Conservation (phyloP, 1,140 invertebrate genomes). For the Nasonia longicornis region DNA sequence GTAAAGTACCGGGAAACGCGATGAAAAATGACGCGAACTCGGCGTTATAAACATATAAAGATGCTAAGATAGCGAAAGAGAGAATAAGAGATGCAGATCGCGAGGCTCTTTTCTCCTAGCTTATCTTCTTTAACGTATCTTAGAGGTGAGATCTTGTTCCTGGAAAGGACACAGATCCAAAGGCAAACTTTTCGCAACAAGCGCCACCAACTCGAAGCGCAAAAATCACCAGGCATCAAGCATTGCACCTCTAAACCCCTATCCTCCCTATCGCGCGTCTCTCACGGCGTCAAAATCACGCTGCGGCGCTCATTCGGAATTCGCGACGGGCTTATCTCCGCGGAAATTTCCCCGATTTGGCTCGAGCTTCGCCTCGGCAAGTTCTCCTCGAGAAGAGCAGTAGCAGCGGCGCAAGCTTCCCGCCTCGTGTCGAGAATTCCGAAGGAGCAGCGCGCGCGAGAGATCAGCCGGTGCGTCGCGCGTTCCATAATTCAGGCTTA, state of each 20-base stretch:
- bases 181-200: not conserved
- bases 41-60: conserved; percentile 26
- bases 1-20: not conserved
- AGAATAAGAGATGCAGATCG: not conserved
- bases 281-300: conserved; percentile 13
- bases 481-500: conserved; percentile 58
- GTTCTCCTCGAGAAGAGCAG: conserved; percentile 13
- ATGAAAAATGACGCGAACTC: conserved; percentile 26
- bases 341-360: conserved; percentile 39
- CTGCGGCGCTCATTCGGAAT: conserved; percentile 23
- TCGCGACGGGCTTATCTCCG: conserved; percentile 27
- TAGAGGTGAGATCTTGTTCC: too few relatives aligned
- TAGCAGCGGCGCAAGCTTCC: not conserved
- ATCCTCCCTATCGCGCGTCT: not conserved
- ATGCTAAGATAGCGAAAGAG: conserved; percentile 4
- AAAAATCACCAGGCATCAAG: not conserved
- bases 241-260: not conserved
- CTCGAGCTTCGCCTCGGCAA: conserved; percentile 1
- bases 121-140: not conserved
- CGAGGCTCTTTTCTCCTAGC: not conserved
- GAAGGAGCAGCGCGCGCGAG: conserved; percentile 13
- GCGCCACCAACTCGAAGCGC: too few relatives aligned
- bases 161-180: too few relatives aligned
- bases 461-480: conserved; percentile 41
- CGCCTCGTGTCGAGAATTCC: conserved; percentile 29